Base-by-base conservation (phyloP, 2,797 vertebrate species). In the Pseudochromis fuscus region DNA sequence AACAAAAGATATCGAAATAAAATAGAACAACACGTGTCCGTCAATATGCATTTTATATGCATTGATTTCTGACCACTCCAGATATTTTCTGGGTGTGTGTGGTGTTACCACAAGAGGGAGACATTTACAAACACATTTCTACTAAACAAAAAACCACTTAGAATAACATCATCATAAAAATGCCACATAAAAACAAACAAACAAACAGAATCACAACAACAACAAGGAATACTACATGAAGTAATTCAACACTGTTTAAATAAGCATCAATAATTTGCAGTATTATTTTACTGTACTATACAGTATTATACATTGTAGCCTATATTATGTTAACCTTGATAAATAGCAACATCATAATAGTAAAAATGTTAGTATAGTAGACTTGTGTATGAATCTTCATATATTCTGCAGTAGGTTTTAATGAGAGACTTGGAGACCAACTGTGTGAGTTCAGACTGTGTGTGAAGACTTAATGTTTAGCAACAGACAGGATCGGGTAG, bases 61-160 rank as follows among this genome's bases (percentile, higher is more conserved):
- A n/a, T n/a, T n/a, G 38, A n/a, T n/a, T 42, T 42, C 18, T 42
- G 18, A 19, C 2, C 6, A 2, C 18, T 19, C 16, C 16, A 7
- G 4, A 21, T 21, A 19, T 11, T 45, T 23, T 4, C 19, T 4
- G 7, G 10, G 42, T 15, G 5, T 60, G 16, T 58, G 7, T 37
- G 1, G 0, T 23, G 61, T 35, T 2, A 58, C 84, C 92, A 89
- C 90, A 80, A 87, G 92, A 85, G 81, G 90, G 90, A 81, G 86
- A 79, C 84, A 85, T 89, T 72, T 72, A 69, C 87, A 76, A 66
- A 67, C 44, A 48, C 31, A 89, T 89, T n/a, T 37, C 0, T 40
- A 30, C 19, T 24, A 19, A 38, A 23, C 10, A 3, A 13, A 1
- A 1, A 16, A 33, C 23, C 0, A 19, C 0, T 48, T n/a, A 5